A percentile compares a stretch with the other conserved stretches of the same genome.
Conservation (phyloP, 2,888 invertebrate genomes). For the Melikaiella ostensackeni region DNA sequence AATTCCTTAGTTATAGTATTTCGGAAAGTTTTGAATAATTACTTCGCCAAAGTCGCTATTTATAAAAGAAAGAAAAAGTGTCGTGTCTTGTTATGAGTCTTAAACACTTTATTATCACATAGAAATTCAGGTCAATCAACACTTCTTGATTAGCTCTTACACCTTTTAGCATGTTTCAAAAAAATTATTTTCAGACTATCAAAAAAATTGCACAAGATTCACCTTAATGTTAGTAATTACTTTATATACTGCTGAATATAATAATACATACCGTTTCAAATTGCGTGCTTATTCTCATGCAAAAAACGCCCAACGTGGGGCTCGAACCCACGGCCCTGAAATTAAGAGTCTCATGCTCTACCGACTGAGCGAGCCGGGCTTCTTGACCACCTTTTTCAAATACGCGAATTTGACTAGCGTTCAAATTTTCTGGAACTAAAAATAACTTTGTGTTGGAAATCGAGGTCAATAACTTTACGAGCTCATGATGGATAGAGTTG, state of each 20-base stretch:
- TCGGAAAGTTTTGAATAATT: background rate
- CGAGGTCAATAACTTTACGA: constrained; percentile 31
- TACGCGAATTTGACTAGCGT: background rate
- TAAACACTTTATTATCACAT: background rate
- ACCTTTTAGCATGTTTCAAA: background rate
- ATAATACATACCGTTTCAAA: background rate
- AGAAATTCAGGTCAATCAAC: too few relatives aligned
- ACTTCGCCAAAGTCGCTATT: background rate
- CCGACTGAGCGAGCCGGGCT: constrained; percentile 72
- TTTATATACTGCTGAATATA: background rate
- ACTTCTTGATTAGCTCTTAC: background rate
- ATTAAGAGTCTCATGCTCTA: constrained; percentile 73
- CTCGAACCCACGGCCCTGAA: constrained; percentile 74
- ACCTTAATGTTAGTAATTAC: background rate
- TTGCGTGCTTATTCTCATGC: background rate
- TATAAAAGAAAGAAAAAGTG: background rate
- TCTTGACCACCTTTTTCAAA: background rate
- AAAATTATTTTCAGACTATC: background rate
- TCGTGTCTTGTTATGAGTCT: background rate
- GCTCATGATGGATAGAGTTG: background rate
- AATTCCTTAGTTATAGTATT: background rate
- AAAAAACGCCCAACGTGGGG: constrained; percentile 71
- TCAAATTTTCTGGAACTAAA: background rate
- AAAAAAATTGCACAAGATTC: background rate
- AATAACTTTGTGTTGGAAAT: constrained; percentile 15